Evolutionary conservation across 2,888 invertebrate genomes (phyloP), one percentile per base, ranked within the genome.

Genomic region (Psylliodes chrysocephalus): DNA sequence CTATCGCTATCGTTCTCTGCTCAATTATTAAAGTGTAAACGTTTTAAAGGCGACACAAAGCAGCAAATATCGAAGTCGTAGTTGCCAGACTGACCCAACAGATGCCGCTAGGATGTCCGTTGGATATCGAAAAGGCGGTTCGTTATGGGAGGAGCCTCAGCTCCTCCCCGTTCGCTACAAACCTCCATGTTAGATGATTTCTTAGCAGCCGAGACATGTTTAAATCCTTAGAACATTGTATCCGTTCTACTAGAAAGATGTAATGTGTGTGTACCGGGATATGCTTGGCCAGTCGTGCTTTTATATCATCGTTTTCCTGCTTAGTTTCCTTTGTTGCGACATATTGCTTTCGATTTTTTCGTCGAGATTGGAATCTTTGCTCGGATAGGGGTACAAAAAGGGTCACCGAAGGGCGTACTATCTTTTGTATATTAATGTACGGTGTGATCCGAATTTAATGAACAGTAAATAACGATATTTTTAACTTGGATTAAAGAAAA

Each of bases 141-240:
- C 70, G 54, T 22, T 64, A 64, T 2, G 79, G 79, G 76, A 78
- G 77, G 72, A 71, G 65, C 81, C 75, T 79, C 78, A 73, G 78
- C 78, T 71, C 69, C 64, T 59, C 74, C 77, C 74, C 75, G 67
- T 72, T 71, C 71, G 59, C n/a, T n/a, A n/a, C 77, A 77, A n/a
- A 80, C 81, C 81, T 81, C 81, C 82, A 82, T 82, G 81, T 81
- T 81, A 78, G 79, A 79, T 78, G 75, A 78, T 79, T 79, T 76
- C 76, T 76, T 73, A 73, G 70, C 71, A 69, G 69, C 73, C 71
- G 73, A 71, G 74, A 79, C 76, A 75, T 77, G 77, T 76, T n/a
- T 77, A 76, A 74, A 76, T 76, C 76, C 73, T 73, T 67, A 68
- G 74, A 78, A 79, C 79, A 78, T 78, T 78, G 78, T 78, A 71